A percentile compares a stretch with the other conserved stretches of the same genome.
These are phyloP conservation scores for Macrostomum lignano DNA, from an alignment of 1,140 invertebrate genomes.

Conservation along the genomic window DNA sequence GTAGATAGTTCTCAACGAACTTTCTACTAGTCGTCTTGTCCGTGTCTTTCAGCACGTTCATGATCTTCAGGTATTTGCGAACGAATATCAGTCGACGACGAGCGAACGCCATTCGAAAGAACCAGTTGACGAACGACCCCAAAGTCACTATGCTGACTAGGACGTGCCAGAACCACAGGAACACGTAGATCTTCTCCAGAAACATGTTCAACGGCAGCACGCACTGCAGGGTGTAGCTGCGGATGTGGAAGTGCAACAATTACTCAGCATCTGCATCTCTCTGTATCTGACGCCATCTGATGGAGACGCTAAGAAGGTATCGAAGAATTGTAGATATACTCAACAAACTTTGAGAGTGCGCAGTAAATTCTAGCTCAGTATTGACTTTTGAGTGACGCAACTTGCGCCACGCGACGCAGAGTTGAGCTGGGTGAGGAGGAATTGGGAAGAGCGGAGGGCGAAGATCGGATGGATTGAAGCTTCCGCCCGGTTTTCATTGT, in stretches of 20 bases:
- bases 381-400: no score
- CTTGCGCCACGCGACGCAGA: no score
- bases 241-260: conserved; percentile 1
- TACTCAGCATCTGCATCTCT: no score
- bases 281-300: no score
- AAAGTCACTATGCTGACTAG: conserved; percentile 5
- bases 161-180: conserved; percentile 6
- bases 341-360: no score
- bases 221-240: conserved; percentile 9
- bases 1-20: conserved; percentile 9
- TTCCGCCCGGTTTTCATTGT: no score
- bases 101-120: conserved; percentile 4
- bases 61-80: conserved; percentile 5
- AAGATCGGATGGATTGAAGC: no score
- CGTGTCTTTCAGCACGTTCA: conserved; percentile 3
- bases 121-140: conserved; percentile 1
- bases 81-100: conserved; percentile 3
- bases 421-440: no score
- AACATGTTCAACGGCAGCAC: conserved; percentile 9
- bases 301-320: no score
- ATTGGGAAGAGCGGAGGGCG: no score
- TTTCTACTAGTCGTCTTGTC: conserved; percentile 3
- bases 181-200: conserved; percentile 8
- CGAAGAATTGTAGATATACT: no score
- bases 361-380: no score